A percentile compares a stretch with the other conserved stretches of the same genome.
Conservation (phyloP, 2,113 vertebrate species). For the Bambusicola thoracicus region DNA sequence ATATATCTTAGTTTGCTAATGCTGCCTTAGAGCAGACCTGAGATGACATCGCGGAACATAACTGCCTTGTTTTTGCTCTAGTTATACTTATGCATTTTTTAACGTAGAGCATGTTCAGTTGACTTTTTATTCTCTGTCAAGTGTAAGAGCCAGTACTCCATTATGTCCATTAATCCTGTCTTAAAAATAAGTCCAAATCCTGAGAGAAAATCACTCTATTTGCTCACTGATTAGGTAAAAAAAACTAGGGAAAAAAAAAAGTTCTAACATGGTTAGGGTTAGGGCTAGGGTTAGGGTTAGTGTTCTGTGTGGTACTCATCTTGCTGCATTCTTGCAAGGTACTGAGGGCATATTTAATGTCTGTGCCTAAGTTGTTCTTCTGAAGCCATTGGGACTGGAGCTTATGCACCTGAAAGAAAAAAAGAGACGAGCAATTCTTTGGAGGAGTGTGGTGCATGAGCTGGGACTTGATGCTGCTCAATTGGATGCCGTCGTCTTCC, state of each 20-base stretch:
- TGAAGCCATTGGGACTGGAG: not conserved
- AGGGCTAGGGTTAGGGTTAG: too few relatives aligned
- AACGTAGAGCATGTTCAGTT: not conserved
- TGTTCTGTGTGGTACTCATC: not conserved
- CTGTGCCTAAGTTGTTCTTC: not conserved
- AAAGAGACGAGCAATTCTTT: not conserved
- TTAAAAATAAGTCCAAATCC: conserved; percentile 26
- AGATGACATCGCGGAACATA: not conserved
- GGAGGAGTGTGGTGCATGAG: not conserved
- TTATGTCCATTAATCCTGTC: conserved; percentile 31
- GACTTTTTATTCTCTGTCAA: conserved; percentile 37
- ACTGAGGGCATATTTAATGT: not conserved
- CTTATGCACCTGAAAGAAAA: not conserved
- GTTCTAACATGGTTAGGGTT: too few relatives aligned
- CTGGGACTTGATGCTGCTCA: not conserved
- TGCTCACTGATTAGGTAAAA: not conserved
- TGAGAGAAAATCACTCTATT: not conserved
- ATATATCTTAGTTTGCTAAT: conserved; percentile 11
- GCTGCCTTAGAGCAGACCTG: conserved; percentile 7
- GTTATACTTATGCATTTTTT: conserved; percentile 25
- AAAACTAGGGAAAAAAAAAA: not conserved
- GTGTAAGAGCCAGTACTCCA: not conserved
- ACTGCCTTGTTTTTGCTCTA: conserved; percentile 29
- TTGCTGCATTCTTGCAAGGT: not conserved
- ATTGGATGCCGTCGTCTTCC: not conserved